Percentiles rank a stretch among this genome's conserved stretches.
Evolutionary conservation across 2,797 vertebrate genomes (phyloP).

Genomic region (Ctenopoma multispine): DNA sequence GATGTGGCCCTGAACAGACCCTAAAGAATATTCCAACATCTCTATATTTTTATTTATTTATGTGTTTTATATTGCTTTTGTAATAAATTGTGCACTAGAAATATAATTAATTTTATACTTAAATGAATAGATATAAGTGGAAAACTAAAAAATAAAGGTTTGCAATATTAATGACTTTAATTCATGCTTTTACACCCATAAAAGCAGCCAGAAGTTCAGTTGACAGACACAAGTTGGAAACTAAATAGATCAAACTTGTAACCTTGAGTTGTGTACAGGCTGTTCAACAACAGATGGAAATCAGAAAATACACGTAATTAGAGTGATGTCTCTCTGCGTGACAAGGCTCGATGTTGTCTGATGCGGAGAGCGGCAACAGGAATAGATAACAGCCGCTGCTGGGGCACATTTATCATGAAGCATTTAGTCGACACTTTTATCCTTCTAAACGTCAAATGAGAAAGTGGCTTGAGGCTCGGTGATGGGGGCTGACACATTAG

Average conservation of each 20-base stretch:
- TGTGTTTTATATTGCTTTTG: too few relatives aligned
- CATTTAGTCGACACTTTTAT: constrained; percentile 13
- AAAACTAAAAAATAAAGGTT: too few relatives aligned
- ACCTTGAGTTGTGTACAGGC: not conserved
- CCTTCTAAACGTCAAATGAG: constrained; percentile 3
- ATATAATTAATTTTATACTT: too few relatives aligned
- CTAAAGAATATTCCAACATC: too few relatives aligned
- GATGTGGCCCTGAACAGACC: too few relatives aligned
- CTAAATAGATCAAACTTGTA: constrained; percentile 18
- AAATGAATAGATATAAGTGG: too few relatives aligned
- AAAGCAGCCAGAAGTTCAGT: constrained; percentile 2
- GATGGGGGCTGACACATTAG: not conserved
- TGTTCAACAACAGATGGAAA: constrained; percentile 23
- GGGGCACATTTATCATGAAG: constrained; percentile 16
- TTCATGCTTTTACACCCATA: constrained; percentile 13
- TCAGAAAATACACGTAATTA: constrained; percentile 26
- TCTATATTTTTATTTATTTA: too few relatives aligned
- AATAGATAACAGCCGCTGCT: constrained; percentile 1
- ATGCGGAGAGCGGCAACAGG: not conserved
- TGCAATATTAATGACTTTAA: constrained; percentile 21
- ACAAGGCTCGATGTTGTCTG: constrained; percentile 19
- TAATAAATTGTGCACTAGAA: too few relatives aligned
- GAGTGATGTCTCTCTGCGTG: not conserved
- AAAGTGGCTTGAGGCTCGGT: not conserved
- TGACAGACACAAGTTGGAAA: constrained; percentile 17